Conservation (phyloP, 2,797 vertebrate genomes). For the Acrossocheilus wenchowensis region DNA sequence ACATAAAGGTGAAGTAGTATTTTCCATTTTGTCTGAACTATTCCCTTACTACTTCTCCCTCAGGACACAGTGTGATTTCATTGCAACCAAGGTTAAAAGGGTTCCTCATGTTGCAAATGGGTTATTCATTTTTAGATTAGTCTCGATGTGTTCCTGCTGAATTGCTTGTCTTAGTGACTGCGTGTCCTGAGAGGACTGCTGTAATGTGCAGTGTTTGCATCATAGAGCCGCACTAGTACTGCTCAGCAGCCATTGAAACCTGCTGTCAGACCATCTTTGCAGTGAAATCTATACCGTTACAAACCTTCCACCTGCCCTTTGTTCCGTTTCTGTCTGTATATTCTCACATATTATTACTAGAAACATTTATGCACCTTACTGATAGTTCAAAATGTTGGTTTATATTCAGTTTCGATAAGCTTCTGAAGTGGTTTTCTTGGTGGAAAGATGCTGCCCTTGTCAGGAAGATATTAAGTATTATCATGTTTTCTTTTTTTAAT, state of each 20-base stretch:
- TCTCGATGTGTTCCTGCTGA: not conserved
- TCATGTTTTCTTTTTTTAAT: not conserved
- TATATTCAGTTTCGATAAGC: not conserved
- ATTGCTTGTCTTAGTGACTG: not conserved
- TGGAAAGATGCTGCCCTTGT: not conserved
- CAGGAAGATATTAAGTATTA: not conserved
- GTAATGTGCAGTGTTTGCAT: not conserved
- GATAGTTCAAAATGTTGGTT: not conserved
- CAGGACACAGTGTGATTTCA: not conserved
- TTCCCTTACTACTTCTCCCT: not conserved
- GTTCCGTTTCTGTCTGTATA: not conserved
- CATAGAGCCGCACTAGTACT: not conserved
- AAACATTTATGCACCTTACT: constrained; percentile 23
- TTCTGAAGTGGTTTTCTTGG: not conserved
- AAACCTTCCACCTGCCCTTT: not conserved
- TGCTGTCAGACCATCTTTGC: not conserved
- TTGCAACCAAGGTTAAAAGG: not conserved
- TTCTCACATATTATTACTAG: not conserved
- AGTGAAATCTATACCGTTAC: constrained; percentile 1
- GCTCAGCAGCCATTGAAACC: constrained; percentile 22
- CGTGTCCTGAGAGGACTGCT: not conserved
- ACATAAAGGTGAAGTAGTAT: not conserved
- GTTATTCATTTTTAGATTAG: not conserved
- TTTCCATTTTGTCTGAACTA: not conserved
- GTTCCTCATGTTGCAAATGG: not conserved